Base-by-base conservation (phyloP, 2,797 vertebrate genomes). In the Anniella stebbinsi region DNA sequence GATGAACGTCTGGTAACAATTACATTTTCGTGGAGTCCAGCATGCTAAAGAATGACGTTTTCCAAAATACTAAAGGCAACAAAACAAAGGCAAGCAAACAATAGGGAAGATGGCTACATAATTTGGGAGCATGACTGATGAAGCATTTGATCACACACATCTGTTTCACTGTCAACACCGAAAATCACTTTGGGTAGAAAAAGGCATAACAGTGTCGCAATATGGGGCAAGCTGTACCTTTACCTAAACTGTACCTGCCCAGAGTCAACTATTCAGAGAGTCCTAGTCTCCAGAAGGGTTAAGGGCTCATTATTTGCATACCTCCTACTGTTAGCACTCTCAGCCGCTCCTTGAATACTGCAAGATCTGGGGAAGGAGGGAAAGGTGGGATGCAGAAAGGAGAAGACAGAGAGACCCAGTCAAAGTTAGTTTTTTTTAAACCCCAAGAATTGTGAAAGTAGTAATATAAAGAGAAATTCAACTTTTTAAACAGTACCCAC, bases 241-340 rank as follows among this genome's bases (percentile, higher is more conserved):
- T 95, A 95, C 96, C 93, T 33, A 90, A 91, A 93, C 28, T 11
- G 87, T 78, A 93, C 95, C 96, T 96, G 96, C 97, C 95, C 95
- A 95, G 95, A 93, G 96, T 95, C 93, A 95, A 92, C 95, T 96
- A 96, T 92, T 96, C 93, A 94, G 86, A 95, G 95, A 94, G 95
- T 95, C 96, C 97, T 97, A 92, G 72, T 93, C 95, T 96, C 93
- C 93, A 89, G 93, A 95, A 88, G 84, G 92, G 95, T 95, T 95
- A 95, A 92, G 94, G 81, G 93, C 96, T 95, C 88, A 70, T 95
- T 93, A 91, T 95, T 96, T 97, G 93, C 97, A 93, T 99, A 99
- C 99, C 99, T 99, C 98, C 99, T 94, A 99, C 98, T 93, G 98
- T 99, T 93, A 99, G 98, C 97, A 98, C 96, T 97, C 97, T 97